Percentiles rank a stretch among this genome's conserved stretches.
These are phyloP conservation scores for Lophius piscatorius DNA, from an alignment of 2,113 vertebrate species.

Conservation along the genomic window DNA sequence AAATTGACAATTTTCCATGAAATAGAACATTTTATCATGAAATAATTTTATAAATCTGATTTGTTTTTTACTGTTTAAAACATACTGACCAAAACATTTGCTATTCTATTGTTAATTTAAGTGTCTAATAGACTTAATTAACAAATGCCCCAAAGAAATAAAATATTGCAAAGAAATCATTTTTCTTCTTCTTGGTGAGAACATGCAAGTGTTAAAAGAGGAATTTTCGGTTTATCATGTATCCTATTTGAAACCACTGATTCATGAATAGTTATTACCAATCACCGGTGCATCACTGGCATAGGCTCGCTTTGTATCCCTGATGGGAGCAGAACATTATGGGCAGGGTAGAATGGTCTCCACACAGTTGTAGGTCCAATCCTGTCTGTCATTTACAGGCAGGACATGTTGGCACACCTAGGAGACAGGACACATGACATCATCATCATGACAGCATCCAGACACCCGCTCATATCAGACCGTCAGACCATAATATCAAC, in stretches of 20 bases:
- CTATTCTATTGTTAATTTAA: too few species aligned
- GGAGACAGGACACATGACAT: conserved; percentile 24
- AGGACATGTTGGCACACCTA: conserved; percentile 93
- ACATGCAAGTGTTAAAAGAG: neutral
- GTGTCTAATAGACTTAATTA: too few species aligned
- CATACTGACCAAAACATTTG: too few species aligned
- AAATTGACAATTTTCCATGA: too few species aligned
- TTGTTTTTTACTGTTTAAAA: too few species aligned
- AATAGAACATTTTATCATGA: too few species aligned
- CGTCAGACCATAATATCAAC: neutral
- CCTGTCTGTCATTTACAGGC: conserved; percentile 85
- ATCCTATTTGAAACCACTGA: neutral
- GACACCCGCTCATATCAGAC: too few species aligned
- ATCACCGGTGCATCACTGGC: neutral
- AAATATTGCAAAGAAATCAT: too few species aligned
- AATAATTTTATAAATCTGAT: too few species aligned
- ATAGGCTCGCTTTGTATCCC: too few species aligned
- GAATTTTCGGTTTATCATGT: neutral
- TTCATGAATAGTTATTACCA: neutral
- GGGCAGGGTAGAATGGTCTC: conserved; percentile 82
- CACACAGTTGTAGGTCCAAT: conserved; percentile 88
- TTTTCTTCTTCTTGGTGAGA: too few species aligned
- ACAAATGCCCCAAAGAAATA: too few species aligned
- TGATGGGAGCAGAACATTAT: neutral
- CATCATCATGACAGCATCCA: neutral